These are phyloP conservation scores for Lingula anatina DNA, from an alignment of 2,888 invertebrate species.

Conservation along the genomic window DNA sequence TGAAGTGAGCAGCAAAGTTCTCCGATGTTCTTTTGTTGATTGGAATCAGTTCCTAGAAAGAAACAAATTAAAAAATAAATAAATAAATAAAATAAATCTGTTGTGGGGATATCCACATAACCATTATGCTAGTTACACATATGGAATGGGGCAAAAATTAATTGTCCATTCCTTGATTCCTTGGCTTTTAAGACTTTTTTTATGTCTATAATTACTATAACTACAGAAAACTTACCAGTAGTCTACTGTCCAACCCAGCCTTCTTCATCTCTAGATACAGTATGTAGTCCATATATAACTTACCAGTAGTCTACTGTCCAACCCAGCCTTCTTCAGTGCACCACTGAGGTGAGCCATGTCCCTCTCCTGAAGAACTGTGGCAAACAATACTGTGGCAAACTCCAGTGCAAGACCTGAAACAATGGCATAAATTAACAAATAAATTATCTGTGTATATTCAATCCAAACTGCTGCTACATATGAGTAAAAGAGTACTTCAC, in stretches of 20 bases:
- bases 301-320: conserved; percentile 42
- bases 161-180: too few relatives aligned
- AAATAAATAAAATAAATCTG: too few relatives aligned
- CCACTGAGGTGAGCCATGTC: conserved; percentile 56
- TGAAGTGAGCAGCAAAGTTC: conserved; percentile 72
- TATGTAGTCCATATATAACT: conserved; percentile 7
- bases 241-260: not conserved
- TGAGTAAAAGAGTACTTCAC: too few relatives aligned
- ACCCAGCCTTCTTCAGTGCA: conserved; percentile 35
- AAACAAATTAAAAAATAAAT: not conserved
- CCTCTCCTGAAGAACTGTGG: conserved; percentile 85
- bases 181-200: not conserved
- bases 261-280: not conserved
- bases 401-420: conserved; percentile 84
- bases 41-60: conserved; percentile 76
- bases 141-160: too few relatives aligned
- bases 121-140: too few relatives aligned
- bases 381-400: conserved; percentile 87
- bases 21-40: conserved; percentile 89
- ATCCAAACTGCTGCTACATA: too few relatives aligned
- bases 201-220: too few relatives aligned
- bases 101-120: too few relatives aligned
- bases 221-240: not conserved
- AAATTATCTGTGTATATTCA: too few relatives aligned
- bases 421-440: too few relatives aligned